phyloP scores from a whole-genome alignment of 2,888 invertebrate species.

The Neoascia interrupta region DNA sequence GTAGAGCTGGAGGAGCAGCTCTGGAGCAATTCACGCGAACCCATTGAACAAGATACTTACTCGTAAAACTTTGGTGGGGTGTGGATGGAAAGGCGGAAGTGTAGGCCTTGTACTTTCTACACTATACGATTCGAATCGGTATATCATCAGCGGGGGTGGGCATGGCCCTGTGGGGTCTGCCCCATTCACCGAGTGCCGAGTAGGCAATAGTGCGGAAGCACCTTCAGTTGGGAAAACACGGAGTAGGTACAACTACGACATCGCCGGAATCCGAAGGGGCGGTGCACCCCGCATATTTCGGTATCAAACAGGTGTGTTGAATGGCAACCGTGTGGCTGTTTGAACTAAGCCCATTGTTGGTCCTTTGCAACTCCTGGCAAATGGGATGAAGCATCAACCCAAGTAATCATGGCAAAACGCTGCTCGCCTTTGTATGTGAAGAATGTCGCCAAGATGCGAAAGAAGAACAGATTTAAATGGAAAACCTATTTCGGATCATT shows the following conservation, averaged over 20 bases:
- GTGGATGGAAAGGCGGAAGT: background rate
- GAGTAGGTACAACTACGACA: too few species aligned
- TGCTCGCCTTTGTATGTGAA: constrained; percentile 21
- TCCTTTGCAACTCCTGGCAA: constrained; percentile 21
- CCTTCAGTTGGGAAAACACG: constrained; percentile 1
- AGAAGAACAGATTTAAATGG: constrained; percentile 34
- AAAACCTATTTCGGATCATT: constrained; percentile 58
- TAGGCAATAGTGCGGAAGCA: constrained; percentile 41
- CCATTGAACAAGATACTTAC: constrained; percentile 52
- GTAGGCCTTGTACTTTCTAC: constrained; percentile 18
- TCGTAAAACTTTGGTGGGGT: constrained; percentile 14
- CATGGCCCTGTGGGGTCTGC: background rate
- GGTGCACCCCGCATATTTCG: too few species aligned
- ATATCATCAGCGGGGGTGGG: background rate
- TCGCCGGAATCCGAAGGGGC: too few species aligned
- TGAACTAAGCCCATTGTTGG: constrained; percentile 34
- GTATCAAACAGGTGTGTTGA: constrained; percentile 52
- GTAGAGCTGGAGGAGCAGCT: constrained; percentile 43
- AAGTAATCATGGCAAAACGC: constrained; percentile 40
- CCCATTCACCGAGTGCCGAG: background rate
- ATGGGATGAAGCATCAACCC: constrained; percentile 18
- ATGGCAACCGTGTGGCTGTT: constrained; percentile 13
- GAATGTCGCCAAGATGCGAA: constrained; percentile 24
- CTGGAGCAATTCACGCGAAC: constrained; percentile 47
- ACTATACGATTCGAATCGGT: background rate